Conservation (phyloP, 2,888 invertebrate genomes). For the Cotesia congregata region DNA sequence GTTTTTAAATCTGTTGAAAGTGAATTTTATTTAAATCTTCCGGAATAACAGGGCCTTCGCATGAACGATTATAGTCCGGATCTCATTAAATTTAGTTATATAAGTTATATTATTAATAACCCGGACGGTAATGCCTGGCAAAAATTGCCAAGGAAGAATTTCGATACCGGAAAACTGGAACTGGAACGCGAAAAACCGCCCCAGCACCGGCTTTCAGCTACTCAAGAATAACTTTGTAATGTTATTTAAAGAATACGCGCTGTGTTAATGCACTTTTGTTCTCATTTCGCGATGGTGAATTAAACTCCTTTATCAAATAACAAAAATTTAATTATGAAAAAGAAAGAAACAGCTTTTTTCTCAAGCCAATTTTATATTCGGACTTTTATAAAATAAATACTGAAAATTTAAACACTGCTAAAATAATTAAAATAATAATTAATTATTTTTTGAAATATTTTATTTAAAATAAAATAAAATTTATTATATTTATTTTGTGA, state of each 20-base stretch:
- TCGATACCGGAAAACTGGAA: background rate
- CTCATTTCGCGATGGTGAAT: background rate
- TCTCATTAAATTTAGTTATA: background rate
- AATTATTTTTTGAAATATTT: too few species aligned
- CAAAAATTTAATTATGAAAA: background rate
- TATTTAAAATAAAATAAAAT: too few species aligned
- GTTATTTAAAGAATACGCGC: background rate
- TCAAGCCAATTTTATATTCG: too few species aligned
- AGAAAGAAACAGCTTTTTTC: too few species aligned
- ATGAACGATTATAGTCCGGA: slow-evolving; percentile 53
- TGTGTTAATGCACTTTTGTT: background rate
- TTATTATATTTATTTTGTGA: too few species aligned
- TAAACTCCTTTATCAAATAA: background rate
- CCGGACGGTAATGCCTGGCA: background rate
- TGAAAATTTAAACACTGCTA: too few species aligned
- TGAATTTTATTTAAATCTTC: slow-evolving; percentile 62
- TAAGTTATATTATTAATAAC: background rate
- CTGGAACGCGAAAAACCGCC: background rate
- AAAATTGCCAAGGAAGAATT: background rate
- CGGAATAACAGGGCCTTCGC: slow-evolving; percentile 56
- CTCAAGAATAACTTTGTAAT: background rate
- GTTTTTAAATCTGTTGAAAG: slow-evolving; percentile 59
- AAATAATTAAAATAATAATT: too few species aligned
- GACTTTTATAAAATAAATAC: too few species aligned
- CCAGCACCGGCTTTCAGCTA: background rate